Conservation (phyloP, 2,113 vertebrate genomes). For the Probosciger aterrimus region DNA sequence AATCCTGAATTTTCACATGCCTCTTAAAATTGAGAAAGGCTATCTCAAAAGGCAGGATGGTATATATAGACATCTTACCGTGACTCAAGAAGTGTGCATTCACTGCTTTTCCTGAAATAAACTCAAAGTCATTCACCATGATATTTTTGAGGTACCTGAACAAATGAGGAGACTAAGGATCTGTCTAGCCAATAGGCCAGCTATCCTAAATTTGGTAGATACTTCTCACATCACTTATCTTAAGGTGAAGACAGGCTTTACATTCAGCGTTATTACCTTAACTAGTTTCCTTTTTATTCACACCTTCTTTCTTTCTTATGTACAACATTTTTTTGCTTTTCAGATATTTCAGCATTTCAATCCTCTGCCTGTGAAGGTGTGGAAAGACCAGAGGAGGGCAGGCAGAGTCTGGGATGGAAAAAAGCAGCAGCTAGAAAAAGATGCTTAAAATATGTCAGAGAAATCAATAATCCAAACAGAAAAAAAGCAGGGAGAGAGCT, state of each 20-base stretch:
- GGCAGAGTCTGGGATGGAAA: conserved; percentile 53
- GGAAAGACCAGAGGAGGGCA: conserved; percentile 70
- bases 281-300: neutral
- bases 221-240: neutral
- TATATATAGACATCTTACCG: neutral
- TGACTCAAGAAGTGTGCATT: neutral
- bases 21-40: neutral
- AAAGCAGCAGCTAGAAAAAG: neutral
- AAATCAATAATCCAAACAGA: conserved; percentile 24
- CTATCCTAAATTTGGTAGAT: neutral
- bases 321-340: neutral
- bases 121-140: neutral
- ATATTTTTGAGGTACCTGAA: neutral
- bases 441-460: conserved; percentile 23
- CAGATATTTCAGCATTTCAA: neutral
- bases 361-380: conserved; percentile 50
- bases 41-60: neutral
- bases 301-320: neutral
- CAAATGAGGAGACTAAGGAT: neutral
- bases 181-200: neutral
- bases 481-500: neutral
- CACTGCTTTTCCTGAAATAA: neutral
- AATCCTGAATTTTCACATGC: neutral
- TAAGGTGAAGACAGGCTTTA: neutral
- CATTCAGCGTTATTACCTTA: neutral